These are phyloP conservation scores for Champsocephalus gunnari DNA, from an alignment of 2,797 vertebrate species.

Conservation along the genomic window DNA sequence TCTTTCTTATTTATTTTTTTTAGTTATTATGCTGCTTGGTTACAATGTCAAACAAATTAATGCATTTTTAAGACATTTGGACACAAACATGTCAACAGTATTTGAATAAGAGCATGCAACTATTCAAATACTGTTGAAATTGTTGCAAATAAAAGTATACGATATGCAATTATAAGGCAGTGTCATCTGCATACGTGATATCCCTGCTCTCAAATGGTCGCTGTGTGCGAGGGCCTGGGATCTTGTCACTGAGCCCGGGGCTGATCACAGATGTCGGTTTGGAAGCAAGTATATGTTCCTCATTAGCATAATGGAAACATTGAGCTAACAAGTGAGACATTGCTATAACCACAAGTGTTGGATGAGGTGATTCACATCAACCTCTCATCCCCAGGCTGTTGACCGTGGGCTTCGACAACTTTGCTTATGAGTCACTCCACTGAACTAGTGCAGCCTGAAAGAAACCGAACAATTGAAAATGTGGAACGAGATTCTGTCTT, in stretches of 20 bases:
- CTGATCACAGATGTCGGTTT: constrained; percentile 46
- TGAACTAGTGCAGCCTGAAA: constrained; percentile 3
- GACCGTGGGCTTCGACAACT: constrained; percentile 42
- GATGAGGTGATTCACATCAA: constrained; percentile 68
- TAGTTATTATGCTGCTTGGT: too few relatives aligned
- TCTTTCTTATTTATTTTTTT: too few relatives aligned
- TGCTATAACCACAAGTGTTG: constrained; percentile 45
- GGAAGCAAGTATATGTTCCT: constrained; percentile 51
- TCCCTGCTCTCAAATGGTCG: background rate
- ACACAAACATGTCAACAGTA: background rate
- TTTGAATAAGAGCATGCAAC: background rate
- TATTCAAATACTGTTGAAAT: too few relatives aligned
- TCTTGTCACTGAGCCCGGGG: background rate
- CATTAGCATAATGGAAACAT: constrained; percentile 72
- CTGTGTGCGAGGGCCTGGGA: background rate
- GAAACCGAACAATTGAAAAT: constrained; percentile 38
- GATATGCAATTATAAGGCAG: background rate
- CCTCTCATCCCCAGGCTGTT: constrained; percentile 45
- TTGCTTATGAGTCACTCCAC: constrained; percentile 47
- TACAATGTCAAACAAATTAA: too few relatives aligned
- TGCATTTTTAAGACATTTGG: background rate
- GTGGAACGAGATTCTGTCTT: background rate
- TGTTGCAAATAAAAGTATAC: background rate
- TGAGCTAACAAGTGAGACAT: constrained; percentile 47
- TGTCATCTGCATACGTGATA: background rate